Evolutionary conservation across 2,113 vertebrate species (phyloP), one percentile per base, ranked within the genome.

Genomic region (Syngnathoides biaculeatus): DNA sequence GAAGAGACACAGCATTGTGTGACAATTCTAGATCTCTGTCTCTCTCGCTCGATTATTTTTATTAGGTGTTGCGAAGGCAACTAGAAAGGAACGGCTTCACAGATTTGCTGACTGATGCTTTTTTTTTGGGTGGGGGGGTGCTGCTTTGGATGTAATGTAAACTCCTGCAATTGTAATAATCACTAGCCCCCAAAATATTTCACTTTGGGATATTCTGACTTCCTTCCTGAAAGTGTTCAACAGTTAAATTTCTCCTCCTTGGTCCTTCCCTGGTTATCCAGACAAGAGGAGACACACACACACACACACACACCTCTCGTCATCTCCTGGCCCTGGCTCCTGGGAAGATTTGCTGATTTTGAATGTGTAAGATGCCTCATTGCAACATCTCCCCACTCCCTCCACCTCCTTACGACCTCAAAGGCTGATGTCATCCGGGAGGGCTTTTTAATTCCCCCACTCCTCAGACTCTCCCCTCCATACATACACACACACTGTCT

Each of bases 401-500:
- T 65, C 64, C 64, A 20, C 65, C 75, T 58, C 70, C 53, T 50
- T 39, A 67, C 68, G 76, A 79, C 75, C 71, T 78, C 70, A 75
- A 78, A 63, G 73, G 79, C 81, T 92, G 88, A 91, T 90, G 87
- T 91, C 86, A 90, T 90, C 82, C 79, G 69, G 72, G 75, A 61
- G 72, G 69, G 80, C 60, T 84, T 85, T 85, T 83, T 79, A 79
- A 86, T 86, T 74, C 77, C 74, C 74, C 73, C 79, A 69, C 72
- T 30, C 30, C 22, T 1, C 48, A 67, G 73, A 77, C 76, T 71
- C 53, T 60, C 72, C 63, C 68, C 76, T 30, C 55, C 55, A 35
- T 6, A 40, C 40, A 43, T 13, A 43, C 45, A 62, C 26, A 30
- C n/a, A 26, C 26, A 19, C 26, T 68, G 81, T 88, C 85, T 81